These are phyloP conservation scores for Coelinius sp. DNA, from an alignment of 2,888 invertebrate species.

Conservation along the genomic window DNA sequence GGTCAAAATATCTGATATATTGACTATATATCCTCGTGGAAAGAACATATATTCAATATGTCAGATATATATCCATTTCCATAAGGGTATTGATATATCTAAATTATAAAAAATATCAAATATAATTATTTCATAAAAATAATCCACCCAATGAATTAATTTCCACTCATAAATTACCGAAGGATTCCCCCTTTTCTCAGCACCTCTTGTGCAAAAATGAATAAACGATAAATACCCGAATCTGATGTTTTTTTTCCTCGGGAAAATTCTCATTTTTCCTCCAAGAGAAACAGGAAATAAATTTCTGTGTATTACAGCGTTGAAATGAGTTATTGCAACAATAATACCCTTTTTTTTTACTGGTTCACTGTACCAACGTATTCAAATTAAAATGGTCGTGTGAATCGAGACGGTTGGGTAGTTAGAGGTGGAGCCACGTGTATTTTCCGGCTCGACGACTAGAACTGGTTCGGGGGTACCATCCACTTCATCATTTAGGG, in stretches of 20 bases:
- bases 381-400: conserved; percentile 3
- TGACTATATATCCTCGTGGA: too few species aligned
- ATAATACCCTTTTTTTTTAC: neutral
- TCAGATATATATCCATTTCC: too few species aligned
- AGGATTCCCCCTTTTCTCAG: neutral
- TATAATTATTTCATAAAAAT: too few species aligned
- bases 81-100: too few species aligned
- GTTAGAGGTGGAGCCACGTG: neutral
- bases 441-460: conserved; percentile 30
- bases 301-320: neutral
- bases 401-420: conserved; percentile 10
- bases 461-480: conserved; percentile 38
- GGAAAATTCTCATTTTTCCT: neutral
- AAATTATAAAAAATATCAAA: too few species aligned
- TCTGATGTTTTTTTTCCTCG: neutral
- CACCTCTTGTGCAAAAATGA: neutral
- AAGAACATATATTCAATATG: too few species aligned
- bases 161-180: too few species aligned
- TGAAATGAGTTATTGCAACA: conserved; percentile 1
- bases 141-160: too few species aligned
- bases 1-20: too few species aligned
- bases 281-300: conserved; percentile 1
- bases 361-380: neutral
- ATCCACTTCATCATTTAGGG: conserved; percentile 65
- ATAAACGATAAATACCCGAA: neutral